A percentile compares a stretch with the other conserved stretches of the same genome.
Evolutionary conservation across 2,113 vertebrate genomes (phyloP).

Genomic region (Oryzias celebensis): DNA sequence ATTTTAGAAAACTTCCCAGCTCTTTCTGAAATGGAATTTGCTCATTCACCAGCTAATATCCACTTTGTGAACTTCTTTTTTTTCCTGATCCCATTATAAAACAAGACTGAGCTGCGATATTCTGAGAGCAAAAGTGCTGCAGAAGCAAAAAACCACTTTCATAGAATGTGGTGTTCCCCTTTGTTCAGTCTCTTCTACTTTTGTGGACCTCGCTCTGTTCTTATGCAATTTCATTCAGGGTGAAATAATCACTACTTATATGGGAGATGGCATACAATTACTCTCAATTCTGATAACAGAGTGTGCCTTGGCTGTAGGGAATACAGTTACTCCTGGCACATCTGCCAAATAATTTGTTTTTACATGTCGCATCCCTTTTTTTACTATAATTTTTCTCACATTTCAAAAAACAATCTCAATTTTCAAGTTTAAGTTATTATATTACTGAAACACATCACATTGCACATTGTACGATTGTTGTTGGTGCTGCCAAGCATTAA

Average conservation of each 20-base stretch:
- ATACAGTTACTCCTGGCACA: constrained; percentile 76
- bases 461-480: no score
- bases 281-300: constrained; percentile 83
- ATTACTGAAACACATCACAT: constrained; percentile 4
- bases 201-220: constrained; percentile 42
- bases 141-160: no score
- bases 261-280: constrained; percentile 80
- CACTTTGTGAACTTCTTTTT: no score
- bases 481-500: no score
- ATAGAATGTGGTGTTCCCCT: not conserved
- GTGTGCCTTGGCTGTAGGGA: constrained; percentile 76
- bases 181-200: constrained; percentile 10
- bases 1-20: no score
- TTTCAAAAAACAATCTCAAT: constrained; percentile 72
- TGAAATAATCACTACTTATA: constrained; percentile 84
- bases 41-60: no score
- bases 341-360: constrained; percentile 86
- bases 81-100: no score
- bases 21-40: no score
- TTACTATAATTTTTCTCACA: constrained; percentile 78
- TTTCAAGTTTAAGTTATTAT: constrained; percentile 19
- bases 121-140: no score
- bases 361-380: constrained; percentile 76
- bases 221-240: constrained; percentile 73
- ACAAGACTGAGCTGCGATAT: no score